Conservation (phyloP, 1,140 invertebrate genomes). For the Temnothorax nylanderi region DNA sequence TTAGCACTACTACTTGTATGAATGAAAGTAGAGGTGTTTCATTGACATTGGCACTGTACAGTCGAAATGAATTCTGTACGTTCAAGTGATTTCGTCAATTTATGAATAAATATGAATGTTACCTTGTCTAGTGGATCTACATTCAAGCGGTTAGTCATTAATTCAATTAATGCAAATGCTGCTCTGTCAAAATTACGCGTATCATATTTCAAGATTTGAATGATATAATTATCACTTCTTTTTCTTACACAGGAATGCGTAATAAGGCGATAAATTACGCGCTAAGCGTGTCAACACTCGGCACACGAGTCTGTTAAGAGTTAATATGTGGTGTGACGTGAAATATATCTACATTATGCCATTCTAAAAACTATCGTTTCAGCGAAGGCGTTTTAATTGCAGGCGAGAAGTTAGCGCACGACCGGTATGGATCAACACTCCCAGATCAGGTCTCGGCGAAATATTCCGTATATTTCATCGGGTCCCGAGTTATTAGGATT, state of each 20-base stretch:
- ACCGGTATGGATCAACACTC: neutral
- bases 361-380: constrained; percentile 21
- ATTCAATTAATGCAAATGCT: constrained; percentile 10
- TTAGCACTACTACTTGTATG: neutral
- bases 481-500: constrained; percentile 35
- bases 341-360: constrained; percentile 33
- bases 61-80: neutral
- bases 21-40: neutral
- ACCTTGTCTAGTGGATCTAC: neutral
- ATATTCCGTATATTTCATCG: constrained; percentile 59
- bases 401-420: constrained; percentile 2
- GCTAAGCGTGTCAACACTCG: neutral
- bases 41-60: neutral
- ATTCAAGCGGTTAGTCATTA: neutral
- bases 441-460: neutral
- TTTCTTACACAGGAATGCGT: neutral
- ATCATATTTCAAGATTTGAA: neutral
- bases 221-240: constrained; percentile 12
- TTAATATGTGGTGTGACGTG: constrained; percentile 9
- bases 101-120: constrained; percentile 25
- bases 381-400: constrained; percentile 30
- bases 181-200: neutral
- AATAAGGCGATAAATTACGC: neutral
- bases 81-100: neutral
- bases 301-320: neutral